Evolutionary conservation across 2,797 vertebrate species (phyloP).

Genomic region (Scleropages formosus): DNA sequence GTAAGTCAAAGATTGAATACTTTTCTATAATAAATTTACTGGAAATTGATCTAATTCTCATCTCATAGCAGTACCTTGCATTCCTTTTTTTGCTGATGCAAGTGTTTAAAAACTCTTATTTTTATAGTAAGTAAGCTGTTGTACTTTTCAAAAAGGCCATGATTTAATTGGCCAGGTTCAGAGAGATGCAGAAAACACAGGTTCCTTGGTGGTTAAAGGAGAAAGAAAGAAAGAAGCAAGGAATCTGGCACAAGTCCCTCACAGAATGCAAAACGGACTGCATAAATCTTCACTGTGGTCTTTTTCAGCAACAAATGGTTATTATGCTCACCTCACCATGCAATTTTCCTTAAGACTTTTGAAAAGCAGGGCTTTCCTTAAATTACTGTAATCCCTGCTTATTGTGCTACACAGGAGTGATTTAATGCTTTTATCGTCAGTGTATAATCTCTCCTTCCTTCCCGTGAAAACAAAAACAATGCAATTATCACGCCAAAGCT

Average conservation of each 20-base stretch:
- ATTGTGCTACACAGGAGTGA: constrained; percentile 7
- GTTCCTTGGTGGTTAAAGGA: neutral
- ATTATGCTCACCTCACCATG: constrained; percentile 14
- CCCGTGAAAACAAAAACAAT: constrained; percentile 19
- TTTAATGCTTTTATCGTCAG: constrained; percentile 11
- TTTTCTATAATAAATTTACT: too few relatives aligned
- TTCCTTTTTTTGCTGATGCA: too few relatives aligned
- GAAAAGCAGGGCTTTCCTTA: constrained; percentile 18
- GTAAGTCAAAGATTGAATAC: too few relatives aligned
- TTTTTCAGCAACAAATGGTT: neutral
- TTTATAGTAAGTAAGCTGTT: neutral
- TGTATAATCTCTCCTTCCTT: constrained; percentile 19
- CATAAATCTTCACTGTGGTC: neutral
- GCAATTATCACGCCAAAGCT: constrained; percentile 1
- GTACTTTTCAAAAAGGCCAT: neutral
- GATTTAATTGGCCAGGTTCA: neutral
- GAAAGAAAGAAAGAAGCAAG: neutral
- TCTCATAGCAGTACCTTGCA: neutral
- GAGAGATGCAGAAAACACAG: neutral
- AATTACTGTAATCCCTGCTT: constrained; percentile 22
- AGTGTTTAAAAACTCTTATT: neutral
- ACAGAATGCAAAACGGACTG: neutral
- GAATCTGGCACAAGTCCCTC: neutral
- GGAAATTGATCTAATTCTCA: neutral
- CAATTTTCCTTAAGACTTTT: constrained; percentile 16